phyloP scores from a whole-genome alignment of 2,888 invertebrate species.

The Dynastes maya region DNA sequence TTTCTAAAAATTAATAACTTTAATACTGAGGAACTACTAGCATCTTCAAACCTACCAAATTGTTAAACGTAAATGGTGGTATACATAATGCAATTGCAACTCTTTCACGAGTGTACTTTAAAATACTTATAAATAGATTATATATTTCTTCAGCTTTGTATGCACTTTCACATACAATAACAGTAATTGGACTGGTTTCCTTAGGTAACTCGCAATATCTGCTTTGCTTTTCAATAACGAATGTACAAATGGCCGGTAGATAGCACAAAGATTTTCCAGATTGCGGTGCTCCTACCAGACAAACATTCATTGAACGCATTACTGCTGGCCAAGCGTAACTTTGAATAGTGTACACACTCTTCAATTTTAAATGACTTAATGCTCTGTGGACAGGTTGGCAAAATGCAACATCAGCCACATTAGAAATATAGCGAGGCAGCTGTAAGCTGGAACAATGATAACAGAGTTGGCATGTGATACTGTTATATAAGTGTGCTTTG shows the following conservation, averaged over 20 bases:
- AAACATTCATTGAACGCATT: conserved; percentile 77
- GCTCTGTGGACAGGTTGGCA: conserved; percentile 59
- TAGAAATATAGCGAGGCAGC: conserved; percentile 58
- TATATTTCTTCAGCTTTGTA: conserved; percentile 73
- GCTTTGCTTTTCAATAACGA: conserved; percentile 72
- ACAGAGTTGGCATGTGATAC: neutral
- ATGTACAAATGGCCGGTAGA: conserved; percentile 78
- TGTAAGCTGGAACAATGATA: conserved; percentile 57
- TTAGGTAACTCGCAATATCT: conserved; percentile 64
- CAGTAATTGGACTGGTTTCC: conserved; percentile 76
- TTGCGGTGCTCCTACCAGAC: conserved; percentile 75
- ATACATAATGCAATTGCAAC: conserved; percentile 70
- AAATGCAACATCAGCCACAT: conserved; percentile 60
- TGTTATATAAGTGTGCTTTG: neutral
- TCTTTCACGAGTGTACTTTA: conserved; percentile 66
- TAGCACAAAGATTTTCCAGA: conserved; percentile 84
- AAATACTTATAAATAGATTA: conserved; percentile 68
- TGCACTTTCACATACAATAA: conserved; percentile 80
- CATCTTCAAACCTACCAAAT: conserved; percentile 58
- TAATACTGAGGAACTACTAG: neutral
- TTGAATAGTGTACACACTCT: conserved; percentile 74
- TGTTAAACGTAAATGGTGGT: conserved; percentile 63
- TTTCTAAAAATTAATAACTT: conserved; percentile 60
- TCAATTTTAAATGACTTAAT: conserved; percentile 59
- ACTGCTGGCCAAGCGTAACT: conserved; percentile 82